phyloP scores from a whole-genome alignment of 2,888 invertebrate genomes.

The Melieria crassipennis region DNA sequence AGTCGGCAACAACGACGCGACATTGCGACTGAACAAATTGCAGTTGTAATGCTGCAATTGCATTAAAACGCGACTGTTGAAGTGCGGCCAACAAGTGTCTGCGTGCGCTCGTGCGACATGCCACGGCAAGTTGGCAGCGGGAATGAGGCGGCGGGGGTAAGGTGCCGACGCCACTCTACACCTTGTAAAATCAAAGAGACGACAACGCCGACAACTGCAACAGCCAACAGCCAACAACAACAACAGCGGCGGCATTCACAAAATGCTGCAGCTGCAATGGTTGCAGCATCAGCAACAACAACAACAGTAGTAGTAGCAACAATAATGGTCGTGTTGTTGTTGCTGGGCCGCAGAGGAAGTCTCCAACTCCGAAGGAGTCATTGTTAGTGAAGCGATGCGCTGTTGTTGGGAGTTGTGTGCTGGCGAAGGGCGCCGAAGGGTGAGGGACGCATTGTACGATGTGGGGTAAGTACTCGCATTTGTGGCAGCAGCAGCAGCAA shows the following conservation, averaged over 20 bases:
- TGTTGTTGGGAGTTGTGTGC: too few species aligned
- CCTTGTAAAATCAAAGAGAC: too few species aligned
- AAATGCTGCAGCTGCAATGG: neutral
- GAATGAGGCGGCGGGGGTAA: neutral
- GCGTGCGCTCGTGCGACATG: slow-evolving; percentile 10
- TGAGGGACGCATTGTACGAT: too few species aligned
- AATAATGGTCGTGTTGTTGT: too few species aligned
- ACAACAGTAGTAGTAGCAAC: neutral
- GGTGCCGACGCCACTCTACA: neutral
- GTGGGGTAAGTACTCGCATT: too few species aligned
- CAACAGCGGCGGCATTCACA: too few species aligned
- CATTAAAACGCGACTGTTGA: slow-evolving; percentile 59
- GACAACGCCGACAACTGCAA: too few species aligned
- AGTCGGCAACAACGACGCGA: slow-evolving; percentile 13
- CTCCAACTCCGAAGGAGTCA: too few species aligned
- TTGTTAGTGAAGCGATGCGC: too few species aligned
- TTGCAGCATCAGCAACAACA: neutral
- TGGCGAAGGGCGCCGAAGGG: too few species aligned
- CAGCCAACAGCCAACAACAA: too few species aligned
- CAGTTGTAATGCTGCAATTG: slow-evolving; percentile 54
- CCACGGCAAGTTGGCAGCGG: neutral
- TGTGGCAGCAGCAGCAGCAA: neutral
- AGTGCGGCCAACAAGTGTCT: slow-evolving; percentile 41
- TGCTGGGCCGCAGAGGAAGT: too few species aligned
- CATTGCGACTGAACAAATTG: slow-evolving; percentile 45